Percentiles rank a stretch among this genome's conserved stretches.
Conservation (phyloP, 2,888 invertebrate genomes). For the Mesochorus sp. region DNA sequence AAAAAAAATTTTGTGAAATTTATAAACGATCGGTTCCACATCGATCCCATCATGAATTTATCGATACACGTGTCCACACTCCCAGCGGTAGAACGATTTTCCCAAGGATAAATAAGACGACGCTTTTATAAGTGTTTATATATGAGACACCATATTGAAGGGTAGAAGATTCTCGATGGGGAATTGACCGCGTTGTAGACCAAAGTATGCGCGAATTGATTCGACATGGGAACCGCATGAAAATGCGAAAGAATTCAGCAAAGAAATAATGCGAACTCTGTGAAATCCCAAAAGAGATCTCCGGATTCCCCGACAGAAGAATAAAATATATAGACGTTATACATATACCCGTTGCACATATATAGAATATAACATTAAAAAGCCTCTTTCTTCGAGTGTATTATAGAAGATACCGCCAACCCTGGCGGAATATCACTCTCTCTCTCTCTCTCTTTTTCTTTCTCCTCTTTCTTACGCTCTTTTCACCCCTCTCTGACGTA, state of each 20-base stretch:
- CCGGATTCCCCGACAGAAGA: conserved; percentile 15
- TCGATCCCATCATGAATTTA: conserved; percentile 3
- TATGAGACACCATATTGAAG: no score
- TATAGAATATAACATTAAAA: conserved; percentile 25
- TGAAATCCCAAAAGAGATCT: conserved; percentile 45
- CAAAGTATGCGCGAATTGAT: conserved; percentile 55
- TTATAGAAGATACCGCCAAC: conserved; percentile 20
- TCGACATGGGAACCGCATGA: conserved; percentile 14
- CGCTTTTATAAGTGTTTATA: conserved; percentile 8
- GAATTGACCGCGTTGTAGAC: conserved; percentile 50
- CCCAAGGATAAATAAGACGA: conserved; percentile 8
- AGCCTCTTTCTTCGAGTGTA: conserved; percentile 7
- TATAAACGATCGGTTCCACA: background rate
- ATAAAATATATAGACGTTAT: background rate
- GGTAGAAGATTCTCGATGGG: conserved; percentile 28
- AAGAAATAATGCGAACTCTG: conserved; percentile 5
- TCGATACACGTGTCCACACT: background rate
- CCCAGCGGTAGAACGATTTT: background rate
- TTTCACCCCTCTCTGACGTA: conserved; percentile 8
- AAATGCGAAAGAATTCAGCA: conserved; percentile 31
- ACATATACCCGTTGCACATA: background rate
- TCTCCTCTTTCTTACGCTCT: background rate
- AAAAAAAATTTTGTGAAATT: background rate
- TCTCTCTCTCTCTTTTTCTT: conserved; percentile 9
- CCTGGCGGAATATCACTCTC: conserved; percentile 10